Evolutionary conservation across 2,797 vertebrate species (phyloP).

Genomic region (Cossypha caffra): DNA sequence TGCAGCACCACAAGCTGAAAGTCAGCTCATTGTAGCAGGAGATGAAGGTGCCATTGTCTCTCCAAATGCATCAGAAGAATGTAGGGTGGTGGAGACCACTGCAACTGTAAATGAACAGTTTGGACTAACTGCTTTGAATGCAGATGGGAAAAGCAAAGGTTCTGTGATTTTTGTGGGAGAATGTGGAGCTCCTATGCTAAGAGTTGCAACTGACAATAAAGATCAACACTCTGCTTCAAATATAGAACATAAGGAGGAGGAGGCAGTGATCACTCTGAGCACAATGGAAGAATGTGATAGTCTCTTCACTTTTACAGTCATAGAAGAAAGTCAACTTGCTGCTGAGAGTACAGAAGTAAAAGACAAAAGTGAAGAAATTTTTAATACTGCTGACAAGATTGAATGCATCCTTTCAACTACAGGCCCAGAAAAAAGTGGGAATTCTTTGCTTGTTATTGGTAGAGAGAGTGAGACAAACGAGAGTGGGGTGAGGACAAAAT

Average conservation of each 20-base stretch:
- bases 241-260: not conserved
- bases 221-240: not conserved
- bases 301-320: not conserved
- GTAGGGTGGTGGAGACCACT: not conserved
- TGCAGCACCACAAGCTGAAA: conserved; percentile 17
- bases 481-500: not conserved
- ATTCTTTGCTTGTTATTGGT: not conserved
- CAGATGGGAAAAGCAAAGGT: not conserved
- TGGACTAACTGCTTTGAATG: not conserved
- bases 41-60: conserved; percentile 49
- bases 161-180: conserved; percentile 21
- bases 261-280: conserved; percentile 4
- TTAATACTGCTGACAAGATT: not conserved
- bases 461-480: not conserved
- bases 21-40: not conserved
- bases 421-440: not conserved
- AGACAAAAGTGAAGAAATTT: not conserved
- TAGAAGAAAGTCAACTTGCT: conserved; percentile 11
- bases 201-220: not conserved
- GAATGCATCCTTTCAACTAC: not conserved
- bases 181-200: conserved; percentile 26
- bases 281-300: conserved; percentile 15
- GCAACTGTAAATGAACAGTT: not conserved
- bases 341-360: not conserved
- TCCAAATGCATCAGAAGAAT: conserved; percentile 65